Evolutionary conservation across 1,140 invertebrate genomes (phyloP).

Genomic region (Streblospio benedicti): DNA sequence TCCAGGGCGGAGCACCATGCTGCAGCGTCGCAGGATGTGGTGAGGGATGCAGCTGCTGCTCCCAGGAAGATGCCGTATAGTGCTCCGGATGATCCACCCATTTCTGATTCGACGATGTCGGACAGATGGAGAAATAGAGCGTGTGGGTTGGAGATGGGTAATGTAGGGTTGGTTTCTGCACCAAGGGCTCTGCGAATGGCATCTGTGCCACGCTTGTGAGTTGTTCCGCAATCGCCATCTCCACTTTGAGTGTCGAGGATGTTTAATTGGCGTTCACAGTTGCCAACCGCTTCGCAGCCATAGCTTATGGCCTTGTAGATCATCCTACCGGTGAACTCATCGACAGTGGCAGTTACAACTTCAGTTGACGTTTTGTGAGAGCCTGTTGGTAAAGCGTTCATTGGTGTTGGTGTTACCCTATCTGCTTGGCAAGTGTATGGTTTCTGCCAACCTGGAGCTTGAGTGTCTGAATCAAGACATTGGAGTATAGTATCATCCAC

Average conservation of each 20-base stretch:
- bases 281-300: constrained; percentile 51
- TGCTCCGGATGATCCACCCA: constrained; percentile 46
- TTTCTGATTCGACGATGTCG: constrained; percentile 34
- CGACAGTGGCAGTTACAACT: background rate
- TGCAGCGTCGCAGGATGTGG: constrained; percentile 18
- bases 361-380: background rate
- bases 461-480: constrained; percentile 44
- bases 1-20: constrained; percentile 51
- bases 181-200: constrained; percentile 31
- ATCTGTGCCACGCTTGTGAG: constrained; percentile 57
- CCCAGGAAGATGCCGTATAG: constrained; percentile 57
- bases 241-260: constrained; percentile 64
- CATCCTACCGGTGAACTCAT: background rate
- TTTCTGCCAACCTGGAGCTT: background rate
- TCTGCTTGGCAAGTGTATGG: background rate
- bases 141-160: constrained; percentile 25
- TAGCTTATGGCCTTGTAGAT: constrained; percentile 20
- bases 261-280: constrained; percentile 58
- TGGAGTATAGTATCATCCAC: constrained; percentile 34
- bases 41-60: constrained; percentile 50
- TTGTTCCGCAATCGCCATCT: constrained; percentile 74
- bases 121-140: constrained; percentile 30
- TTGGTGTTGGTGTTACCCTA: background rate
- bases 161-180: constrained; percentile 19
- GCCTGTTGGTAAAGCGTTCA: background rate